A percentile compares a stretch with the other conserved stretches of the same genome.
Evolutionary conservation across 2,888 invertebrate genomes (phyloP).

Genomic region (Mythimna loreyi): DNA sequence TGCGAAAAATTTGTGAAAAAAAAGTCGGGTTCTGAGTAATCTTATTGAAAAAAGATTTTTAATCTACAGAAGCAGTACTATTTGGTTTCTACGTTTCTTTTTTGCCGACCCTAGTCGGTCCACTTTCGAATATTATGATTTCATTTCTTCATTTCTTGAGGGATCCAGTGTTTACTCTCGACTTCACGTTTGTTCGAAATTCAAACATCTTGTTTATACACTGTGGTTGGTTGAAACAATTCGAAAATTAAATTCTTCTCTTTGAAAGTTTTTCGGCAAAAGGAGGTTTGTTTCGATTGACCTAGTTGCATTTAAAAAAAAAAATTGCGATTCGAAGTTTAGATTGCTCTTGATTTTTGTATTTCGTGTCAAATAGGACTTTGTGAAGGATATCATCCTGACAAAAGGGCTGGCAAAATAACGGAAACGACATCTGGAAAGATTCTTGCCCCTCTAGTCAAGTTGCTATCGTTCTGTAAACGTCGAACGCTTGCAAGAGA

Average conservation of each 20-base stretch:
- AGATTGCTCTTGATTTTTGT: too few relatives aligned
- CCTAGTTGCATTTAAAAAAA: background rate
- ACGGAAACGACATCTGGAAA: too few relatives aligned
- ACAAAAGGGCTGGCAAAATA: too few relatives aligned
- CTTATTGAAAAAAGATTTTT: too few relatives aligned
- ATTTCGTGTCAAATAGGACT: too few relatives aligned
- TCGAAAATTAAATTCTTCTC: constrained; percentile 19
- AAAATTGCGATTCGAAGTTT: too few relatives aligned
- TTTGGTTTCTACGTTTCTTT: background rate
- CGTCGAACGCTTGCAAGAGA: too few relatives aligned
- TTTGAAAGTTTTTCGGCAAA: background rate
- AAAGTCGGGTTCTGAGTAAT: too few relatives aligned
- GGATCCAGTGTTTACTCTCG: constrained; percentile 27
- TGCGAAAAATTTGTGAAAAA: too few relatives aligned
- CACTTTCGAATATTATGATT: constrained; percentile 21
- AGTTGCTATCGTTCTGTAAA: too few relatives aligned
- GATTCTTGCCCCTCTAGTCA: too few relatives aligned
- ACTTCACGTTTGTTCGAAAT: constrained; percentile 24
- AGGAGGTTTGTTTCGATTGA: background rate
- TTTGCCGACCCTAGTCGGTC: background rate
- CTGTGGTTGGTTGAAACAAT: constrained; percentile 11
- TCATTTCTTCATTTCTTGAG: constrained; percentile 24
- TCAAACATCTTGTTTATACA: constrained; percentile 20
- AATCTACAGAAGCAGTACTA: background rate
- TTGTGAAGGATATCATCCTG: too few relatives aligned